Evolutionary conservation across 35 echinoderm and acorn worm species (phyloP).

Genomic region (Heliocidaris tuberculata): DNA sequence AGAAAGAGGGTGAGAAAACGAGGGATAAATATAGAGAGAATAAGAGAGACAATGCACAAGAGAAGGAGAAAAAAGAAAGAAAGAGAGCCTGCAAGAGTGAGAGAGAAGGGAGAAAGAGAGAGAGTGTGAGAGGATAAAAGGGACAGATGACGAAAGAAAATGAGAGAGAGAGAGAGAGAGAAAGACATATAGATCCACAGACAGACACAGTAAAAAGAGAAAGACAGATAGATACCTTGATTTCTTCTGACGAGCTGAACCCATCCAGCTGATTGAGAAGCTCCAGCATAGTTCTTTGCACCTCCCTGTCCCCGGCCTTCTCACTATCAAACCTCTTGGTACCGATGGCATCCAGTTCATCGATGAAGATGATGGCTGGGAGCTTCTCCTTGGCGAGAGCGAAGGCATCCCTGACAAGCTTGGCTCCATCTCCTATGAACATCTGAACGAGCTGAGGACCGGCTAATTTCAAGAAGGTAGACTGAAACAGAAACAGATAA

Average conservation of each 20-base stretch:
- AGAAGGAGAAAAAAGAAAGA: too few relatives aligned
- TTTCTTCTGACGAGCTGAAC: slow-evolving; percentile 88
- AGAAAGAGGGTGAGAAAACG: too few relatives aligned
- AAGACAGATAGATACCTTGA: slow-evolving; percentile 61
- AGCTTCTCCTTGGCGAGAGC: slow-evolving; percentile 97
- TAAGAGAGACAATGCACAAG: too few relatives aligned
- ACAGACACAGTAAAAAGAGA: too few relatives aligned
- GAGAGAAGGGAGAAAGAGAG: too few relatives aligned
- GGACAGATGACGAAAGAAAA: too few relatives aligned
- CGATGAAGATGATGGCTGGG: slow-evolving; percentile 98
- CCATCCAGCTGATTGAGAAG: slow-evolving; percentile 97
- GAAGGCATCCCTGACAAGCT: slow-evolving; percentile 96
- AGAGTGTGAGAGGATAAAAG: too few relatives aligned
- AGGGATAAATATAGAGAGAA: too few relatives aligned
- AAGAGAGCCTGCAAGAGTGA: too few relatives aligned
- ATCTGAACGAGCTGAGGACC: slow-evolving; percentile 98
- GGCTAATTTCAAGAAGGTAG: slow-evolving; percentile 98
- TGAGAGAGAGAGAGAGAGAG: too few relatives aligned
- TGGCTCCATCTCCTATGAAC: slow-evolving; percentile 99
- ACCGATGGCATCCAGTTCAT: slow-evolving; percentile 97
- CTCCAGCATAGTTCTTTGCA: slow-evolving; percentile 96
- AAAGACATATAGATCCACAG: not conserved
- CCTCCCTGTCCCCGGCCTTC: slow-evolving; percentile 96
- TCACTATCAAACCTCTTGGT: slow-evolving; percentile 98
- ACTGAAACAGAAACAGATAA: slow-evolving; percentile 45